These are phyloP conservation scores for Speoplatyrhinus poulsoni DNA, from an alignment of 2,113 vertebrate genomes.

Conservation along the genomic window DNA sequence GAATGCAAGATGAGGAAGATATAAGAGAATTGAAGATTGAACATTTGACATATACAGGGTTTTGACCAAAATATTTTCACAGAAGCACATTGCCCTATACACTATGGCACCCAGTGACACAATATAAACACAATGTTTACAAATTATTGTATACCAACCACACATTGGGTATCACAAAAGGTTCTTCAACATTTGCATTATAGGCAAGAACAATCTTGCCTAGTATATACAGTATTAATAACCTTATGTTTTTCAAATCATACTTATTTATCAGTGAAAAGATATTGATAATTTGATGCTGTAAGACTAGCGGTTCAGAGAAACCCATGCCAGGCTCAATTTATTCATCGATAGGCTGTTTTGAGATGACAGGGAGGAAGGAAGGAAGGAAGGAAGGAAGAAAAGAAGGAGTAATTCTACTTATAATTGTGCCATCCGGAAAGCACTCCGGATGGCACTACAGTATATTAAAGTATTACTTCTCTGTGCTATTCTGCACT, in stretches of 20 bases:
- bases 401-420: constrained; percentile 21
- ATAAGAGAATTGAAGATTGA: too few relatives aligned
- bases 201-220: too few relatives aligned
- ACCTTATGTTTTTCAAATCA: background rate
- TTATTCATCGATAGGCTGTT: constrained; percentile 21
- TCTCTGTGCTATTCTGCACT: constrained; percentile 10
- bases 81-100: too few relatives aligned
- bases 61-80: too few relatives aligned
- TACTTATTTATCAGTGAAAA: constrained; percentile 22
- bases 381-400: background rate
- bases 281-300: constrained; percentile 16
- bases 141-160: too few relatives aligned
- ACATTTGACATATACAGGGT: too few relatives aligned
- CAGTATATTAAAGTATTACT: constrained; percentile 33
- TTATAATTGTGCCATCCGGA: constrained; percentile 37
- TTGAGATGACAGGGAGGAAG: background rate
- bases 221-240: too few relatives aligned
- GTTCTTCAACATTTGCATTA: too few relatives aligned
- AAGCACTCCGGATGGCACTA: constrained; percentile 15
- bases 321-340: constrained; percentile 15
- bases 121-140: too few relatives aligned
- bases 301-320: constrained; percentile 19
- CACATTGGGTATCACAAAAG: too few relatives aligned
- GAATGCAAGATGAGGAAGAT: background rate
- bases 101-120: too few relatives aligned